Evolutionary conservation across 1,140 invertebrate genomes (phyloP), one percentile per base, ranked within the genome.

Genomic region (Andricus grossulariae): DNA sequence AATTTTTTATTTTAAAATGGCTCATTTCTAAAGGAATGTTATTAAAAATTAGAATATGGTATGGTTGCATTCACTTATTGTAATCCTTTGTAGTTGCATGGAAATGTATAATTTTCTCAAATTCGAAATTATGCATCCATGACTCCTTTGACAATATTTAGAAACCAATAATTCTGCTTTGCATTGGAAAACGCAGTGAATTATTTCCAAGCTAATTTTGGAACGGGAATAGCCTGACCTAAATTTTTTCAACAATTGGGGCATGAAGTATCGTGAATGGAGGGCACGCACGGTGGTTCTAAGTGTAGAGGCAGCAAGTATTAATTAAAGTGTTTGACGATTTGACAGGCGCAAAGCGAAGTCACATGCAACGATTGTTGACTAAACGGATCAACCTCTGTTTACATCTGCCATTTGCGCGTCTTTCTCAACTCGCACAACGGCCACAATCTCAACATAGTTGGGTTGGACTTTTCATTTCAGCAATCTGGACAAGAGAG

Each of bases 321-420:
- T 32, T 82, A 84, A 86, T 84, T 85, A 83, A 87, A 83, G 77
- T 81, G 60, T 66, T 66, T 66, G 83, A 84, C 79, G 84, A 84
- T 81, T 82, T 81, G 81, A 84, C 76, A 74, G 76, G 78, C 83
- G 85, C 66, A 75, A 81, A 85, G 82, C 75, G 72, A 80, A 84
- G 81, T 86, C 84, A 84, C 84, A 84, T 82, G 83, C 51, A 70
- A 66, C 60, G 25, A 66, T 39, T 66, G 60, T 66, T 66, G 60
- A 66, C 73, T 83, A 81, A 85, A 76, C 78, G 73, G 75, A 81
- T 80, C 79, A 85, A 75, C 79, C 79, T 83, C 74, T 76, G 76
- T 83, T 85, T 81, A 80, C 82, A 72, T 73, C 72, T 76, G 49
- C 52, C 77, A 77, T 84, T 80, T 80, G 45, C 73, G 76, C 60